Evolutionary conservation across 2,113 vertebrate genomes (phyloP).

Genomic region (Callopanchax toddi): DNA sequence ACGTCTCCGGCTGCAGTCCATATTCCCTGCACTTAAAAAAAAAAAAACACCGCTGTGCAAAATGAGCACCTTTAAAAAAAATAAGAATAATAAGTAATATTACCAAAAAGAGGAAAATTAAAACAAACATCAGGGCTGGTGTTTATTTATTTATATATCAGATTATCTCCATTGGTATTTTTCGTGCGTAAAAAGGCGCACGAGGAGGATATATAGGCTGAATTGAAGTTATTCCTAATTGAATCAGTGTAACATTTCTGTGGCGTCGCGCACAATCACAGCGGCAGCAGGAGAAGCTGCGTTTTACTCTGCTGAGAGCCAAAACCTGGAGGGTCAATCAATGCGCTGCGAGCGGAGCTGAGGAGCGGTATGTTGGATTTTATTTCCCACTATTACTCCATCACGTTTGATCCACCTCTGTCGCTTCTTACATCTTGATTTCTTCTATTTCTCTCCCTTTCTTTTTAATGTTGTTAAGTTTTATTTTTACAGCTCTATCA

Average conservation of each 20-base stretch:
- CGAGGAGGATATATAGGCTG: too few relatives aligned
- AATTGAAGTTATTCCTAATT: constrained; percentile 85
- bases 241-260: constrained; percentile 91
- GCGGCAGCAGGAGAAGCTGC: constrained; percentile 82
- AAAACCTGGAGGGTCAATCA: constrained; percentile 86
- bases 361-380: constrained; percentile 79
- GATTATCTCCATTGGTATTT: too few relatives aligned
- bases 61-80: neutral
- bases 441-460: neutral
- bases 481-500: neutral
- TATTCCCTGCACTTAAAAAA: too few relatives aligned
- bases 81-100: too few relatives aligned
- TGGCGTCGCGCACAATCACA: constrained; percentile 82
- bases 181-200: too few relatives aligned
- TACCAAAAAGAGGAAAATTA: too few relatives aligned
- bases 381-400: constrained; percentile 35
- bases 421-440: neutral
- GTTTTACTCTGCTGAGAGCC: constrained; percentile 77
- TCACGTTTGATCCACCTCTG: constrained; percentile 40
- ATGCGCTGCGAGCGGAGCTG: constrained; percentile 77
- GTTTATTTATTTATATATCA: too few relatives aligned
- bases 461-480: too few relatives aligned
- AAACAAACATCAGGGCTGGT: too few relatives aligned
- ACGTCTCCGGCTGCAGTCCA: constrained; percentile 24
- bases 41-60: too few relatives aligned